These are phyloP conservation scores for Acrobasis suavella DNA, from an alignment of 2,888 invertebrate genomes.

Conservation along the genomic window DNA sequence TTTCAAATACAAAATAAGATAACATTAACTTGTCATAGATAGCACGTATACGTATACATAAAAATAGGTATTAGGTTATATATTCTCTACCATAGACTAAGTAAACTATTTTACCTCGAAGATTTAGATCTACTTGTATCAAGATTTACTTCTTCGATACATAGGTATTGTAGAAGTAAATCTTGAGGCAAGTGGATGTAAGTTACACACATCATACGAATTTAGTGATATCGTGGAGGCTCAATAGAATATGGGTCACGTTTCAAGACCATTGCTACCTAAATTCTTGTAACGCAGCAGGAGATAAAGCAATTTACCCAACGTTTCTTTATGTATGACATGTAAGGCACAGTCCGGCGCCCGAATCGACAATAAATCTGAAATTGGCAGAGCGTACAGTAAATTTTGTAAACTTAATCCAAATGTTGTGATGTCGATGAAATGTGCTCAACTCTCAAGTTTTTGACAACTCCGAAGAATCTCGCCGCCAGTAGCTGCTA, in stretches of 20 bases:
- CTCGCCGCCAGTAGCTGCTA: slow-evolving; percentile 40
- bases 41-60: too few relatives aligned
- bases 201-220: not conserved
- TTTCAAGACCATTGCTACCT: slow-evolving; percentile 16
- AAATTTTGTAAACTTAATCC: slow-evolving; percentile 60
- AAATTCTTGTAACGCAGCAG: slow-evolving; percentile 21
- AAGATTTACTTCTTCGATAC: too few relatives aligned
- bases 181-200: not conserved
- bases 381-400: slow-evolving; percentile 44
- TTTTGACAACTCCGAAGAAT: slow-evolving; percentile 54
- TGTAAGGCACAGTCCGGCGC: slow-evolving; percentile 24
- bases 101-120: too few relatives aligned
- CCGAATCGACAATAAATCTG: slow-evolving; percentile 48
- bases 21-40: too few relatives aligned
- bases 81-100: too few relatives aligned
- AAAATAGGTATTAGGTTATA: too few relatives aligned
- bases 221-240: not conserved
- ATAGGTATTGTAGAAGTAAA: too few relatives aligned
- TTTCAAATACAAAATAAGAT: too few relatives aligned
- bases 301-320: slow-evolving; percentile 22
- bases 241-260: slow-evolving; percentile 6
- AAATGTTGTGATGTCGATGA: slow-evolving; percentile 54
- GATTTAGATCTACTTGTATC: too few relatives aligned
- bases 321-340: slow-evolving; percentile 23
- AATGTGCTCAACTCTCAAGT: slow-evolving; percentile 56